A percentile compares a stretch with the other conserved stretches of the same genome.
Conservation (phyloP, 2,113 vertebrate genomes). For the Dendrocopos noguchii region DNA sequence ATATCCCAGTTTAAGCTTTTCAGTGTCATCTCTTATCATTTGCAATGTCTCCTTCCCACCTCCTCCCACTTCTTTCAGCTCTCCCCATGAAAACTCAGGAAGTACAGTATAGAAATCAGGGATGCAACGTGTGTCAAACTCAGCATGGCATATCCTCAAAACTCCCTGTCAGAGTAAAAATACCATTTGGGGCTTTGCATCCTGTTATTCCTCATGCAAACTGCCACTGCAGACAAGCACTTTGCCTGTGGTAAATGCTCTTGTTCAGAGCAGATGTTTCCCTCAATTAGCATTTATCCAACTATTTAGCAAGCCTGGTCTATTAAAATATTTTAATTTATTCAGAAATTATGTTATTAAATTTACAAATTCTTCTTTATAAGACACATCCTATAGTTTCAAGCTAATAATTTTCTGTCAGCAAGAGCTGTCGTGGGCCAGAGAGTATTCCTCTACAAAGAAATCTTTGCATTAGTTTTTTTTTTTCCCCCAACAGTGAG, state of each 20-base stretch:
- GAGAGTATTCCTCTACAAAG: conserved; percentile 37
- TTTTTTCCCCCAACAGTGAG: background rate
- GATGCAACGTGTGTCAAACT: conserved; percentile 32
- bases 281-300: conserved; percentile 70
- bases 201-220: conserved; percentile 53
- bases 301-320: conserved; percentile 62
- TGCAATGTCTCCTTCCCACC: conserved; percentile 13
- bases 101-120: conserved; percentile 56
- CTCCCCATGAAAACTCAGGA: conserved; percentile 42
- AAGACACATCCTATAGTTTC: conserved; percentile 66
- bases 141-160: conserved; percentile 36
- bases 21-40: conserved; percentile 16
- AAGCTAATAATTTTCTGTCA: conserved; percentile 68
- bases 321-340: conserved; percentile 78
- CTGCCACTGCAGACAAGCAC: conserved; percentile 61
- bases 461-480: conserved; percentile 35
- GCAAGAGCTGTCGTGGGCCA: conserved; percentile 28
- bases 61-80: conserved; percentile 44
- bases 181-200: conserved; percentile 22
- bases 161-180: conserved; percentile 47
- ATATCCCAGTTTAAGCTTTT: conserved; percentile 11
- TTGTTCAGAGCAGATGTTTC: conserved; percentile 72
- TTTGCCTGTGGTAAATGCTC: conserved; percentile 71
- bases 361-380: conserved; percentile 64
- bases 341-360: conserved; percentile 71